Evolutionary conservation across 2,888 invertebrate species (phyloP).

Genomic region (Crioceris asparagi): DNA sequence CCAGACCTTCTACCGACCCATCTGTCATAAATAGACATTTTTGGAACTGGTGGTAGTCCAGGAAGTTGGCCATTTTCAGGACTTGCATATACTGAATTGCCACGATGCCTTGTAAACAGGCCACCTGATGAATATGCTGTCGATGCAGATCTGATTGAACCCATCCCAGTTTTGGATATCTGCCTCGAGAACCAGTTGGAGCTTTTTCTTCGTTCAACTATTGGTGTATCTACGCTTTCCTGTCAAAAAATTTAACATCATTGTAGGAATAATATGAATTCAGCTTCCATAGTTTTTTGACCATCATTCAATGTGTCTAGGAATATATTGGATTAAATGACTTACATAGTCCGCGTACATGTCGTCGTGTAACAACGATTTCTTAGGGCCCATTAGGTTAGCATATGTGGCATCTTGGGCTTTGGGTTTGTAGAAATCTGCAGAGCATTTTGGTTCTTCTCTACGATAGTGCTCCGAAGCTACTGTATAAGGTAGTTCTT

Average conservation of each 20-base stretch:
- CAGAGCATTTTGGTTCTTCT: constrained; percentile 78
- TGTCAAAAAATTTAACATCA: no score
- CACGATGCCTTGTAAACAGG: constrained; percentile 64
- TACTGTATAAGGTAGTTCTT: constrained; percentile 80
- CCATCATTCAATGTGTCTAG: no score
- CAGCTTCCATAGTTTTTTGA: no score
- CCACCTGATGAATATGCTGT: constrained; percentile 76
- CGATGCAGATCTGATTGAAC: constrained; percentile 73
- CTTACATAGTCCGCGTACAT: constrained; percentile 85
- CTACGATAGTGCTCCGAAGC: constrained; percentile 78
- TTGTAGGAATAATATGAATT: no score
- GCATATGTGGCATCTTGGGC: constrained; percentile 77
- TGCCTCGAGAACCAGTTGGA: constrained; percentile 79
- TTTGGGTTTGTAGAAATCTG: constrained; percentile 76
- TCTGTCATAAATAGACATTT: constrained; percentile 76
- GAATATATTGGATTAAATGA: no score
- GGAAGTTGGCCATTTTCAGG: constrained; percentile 43
- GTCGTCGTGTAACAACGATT: constrained; percentile 68
- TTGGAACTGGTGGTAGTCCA: constrained; percentile 44
- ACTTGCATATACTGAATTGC: constrained; percentile 60
- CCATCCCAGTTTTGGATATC: constrained; percentile 74
- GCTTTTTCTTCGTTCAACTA: constrained; percentile 67
- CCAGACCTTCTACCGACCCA: constrained; percentile 72
- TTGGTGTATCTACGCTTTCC: constrained; percentile 85
- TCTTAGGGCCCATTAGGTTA: constrained; percentile 56